Conservation (phyloP, 1,140 invertebrate species). For the Trichomalopsis sarcophagae region DNA sequence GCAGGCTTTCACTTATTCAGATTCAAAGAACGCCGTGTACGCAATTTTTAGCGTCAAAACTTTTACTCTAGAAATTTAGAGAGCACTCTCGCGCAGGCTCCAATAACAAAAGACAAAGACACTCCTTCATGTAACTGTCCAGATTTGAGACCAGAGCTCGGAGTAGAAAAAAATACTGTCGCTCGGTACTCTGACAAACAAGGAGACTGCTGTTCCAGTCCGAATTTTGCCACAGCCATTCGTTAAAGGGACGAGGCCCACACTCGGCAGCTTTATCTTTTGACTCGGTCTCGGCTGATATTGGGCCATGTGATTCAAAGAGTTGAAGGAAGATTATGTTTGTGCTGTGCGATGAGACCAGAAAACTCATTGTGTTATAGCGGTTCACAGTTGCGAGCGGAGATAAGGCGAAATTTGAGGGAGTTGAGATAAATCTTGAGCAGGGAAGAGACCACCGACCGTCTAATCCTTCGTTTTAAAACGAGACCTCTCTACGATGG, state of each 20-base stretch:
- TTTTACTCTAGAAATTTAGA: slow-evolving; percentile 12
- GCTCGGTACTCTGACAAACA: background rate
- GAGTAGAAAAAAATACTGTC: slow-evolving; percentile 12
- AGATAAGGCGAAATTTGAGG: background rate
- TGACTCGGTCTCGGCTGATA: too few species aligned
- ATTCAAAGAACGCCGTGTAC: too few species aligned
- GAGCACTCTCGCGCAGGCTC: background rate
- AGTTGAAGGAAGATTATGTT: background rate
- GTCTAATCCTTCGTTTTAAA: background rate
- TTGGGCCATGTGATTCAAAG: background rate
- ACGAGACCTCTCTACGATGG: background rate
- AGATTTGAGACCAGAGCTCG: background rate
- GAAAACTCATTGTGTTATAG: background rate
- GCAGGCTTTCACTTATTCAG: background rate
- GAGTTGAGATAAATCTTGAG: background rate
- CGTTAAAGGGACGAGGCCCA: too few species aligned
- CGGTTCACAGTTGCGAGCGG: background rate
- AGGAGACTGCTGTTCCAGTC: background rate
- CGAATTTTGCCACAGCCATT: background rate
- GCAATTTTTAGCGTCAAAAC: background rate
- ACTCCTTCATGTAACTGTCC: background rate
- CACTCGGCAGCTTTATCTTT: too few species aligned
- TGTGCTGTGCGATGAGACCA: background rate
- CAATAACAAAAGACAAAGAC: background rate
- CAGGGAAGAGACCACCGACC: background rate